Base-by-base conservation (phyloP, 2,113 vertebrate genomes). In the Serinus canaria region DNA sequence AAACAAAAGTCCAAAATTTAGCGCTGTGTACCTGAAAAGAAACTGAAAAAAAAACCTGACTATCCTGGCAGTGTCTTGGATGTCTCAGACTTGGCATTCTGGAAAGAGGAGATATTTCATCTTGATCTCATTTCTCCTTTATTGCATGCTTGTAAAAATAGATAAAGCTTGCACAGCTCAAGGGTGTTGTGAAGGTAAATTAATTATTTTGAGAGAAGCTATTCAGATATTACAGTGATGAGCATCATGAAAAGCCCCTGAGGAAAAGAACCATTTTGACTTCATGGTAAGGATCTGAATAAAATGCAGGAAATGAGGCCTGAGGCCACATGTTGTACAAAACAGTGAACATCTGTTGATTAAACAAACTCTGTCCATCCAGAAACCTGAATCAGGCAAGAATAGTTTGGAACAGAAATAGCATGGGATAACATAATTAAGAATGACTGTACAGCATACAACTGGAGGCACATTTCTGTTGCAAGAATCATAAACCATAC, bases 321-420 rank as follows among this genome's bases (percentile, higher is more conserved):
- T 46, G 35, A 93, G 88, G 92, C 64, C 76, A 77, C 75, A 80
- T 4, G 3, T 90, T 83, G 55, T 74, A 95, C 83, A 88, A 89
- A 94, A 88, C 4, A 88, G 46, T 6, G 43, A 97, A 90, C 95
- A 97, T 92, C 90, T 95, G 95, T 55, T 95, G 90, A 63, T 93
- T 95, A 90, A 95, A 64, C 63, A 92, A 93, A 76, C 41, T 35
- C 44, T 66, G 67, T 74, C 66, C 37, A 39, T 86, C 72, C 77
- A 85, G 62, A 55, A 94, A 60, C 62, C 22, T 0, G 1, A 89
- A 43, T 33, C 75, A 56, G 17, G 24, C 52, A 89, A 64, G 49
- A 94, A 60, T 12, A 84, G 11, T 63, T 72, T 15, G 24, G 15
- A 50, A 91, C 35, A 68, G 75, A 92, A 75, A 76, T 39, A 49